phyloP scores from a whole-genome alignment of 2,797 vertebrate genomes.

The Helicolenus hilgendorfi region DNA sequence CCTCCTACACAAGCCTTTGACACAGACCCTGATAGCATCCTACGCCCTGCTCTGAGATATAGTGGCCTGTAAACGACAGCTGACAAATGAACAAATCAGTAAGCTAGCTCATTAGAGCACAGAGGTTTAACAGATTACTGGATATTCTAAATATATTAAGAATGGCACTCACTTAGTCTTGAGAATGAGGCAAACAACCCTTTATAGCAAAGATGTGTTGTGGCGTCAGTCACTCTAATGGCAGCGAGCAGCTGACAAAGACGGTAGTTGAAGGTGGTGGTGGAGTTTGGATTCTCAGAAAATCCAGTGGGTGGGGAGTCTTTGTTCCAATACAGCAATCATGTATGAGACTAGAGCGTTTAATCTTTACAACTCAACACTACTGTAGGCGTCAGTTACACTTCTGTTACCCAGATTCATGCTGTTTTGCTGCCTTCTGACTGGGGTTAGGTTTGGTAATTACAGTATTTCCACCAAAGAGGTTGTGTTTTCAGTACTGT shows the following conservation, averaged over 20 bases:
- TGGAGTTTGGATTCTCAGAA: background rate
- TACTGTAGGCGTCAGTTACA: background rate
- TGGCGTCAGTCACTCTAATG: background rate
- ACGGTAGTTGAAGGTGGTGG: background rate
- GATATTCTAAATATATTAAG: background rate
- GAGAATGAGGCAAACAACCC: background rate
- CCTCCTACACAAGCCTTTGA: background rate
- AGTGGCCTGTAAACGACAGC: background rate
- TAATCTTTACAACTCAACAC: background rate
- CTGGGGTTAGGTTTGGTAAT: background rate
- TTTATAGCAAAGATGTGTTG: background rate
- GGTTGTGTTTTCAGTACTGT: background rate
- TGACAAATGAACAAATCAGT: background rate
- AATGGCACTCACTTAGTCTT: background rate
- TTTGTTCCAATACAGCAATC: constrained; percentile 6
- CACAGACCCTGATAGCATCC: background rate
- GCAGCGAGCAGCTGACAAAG: background rate
- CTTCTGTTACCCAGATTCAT: background rate
- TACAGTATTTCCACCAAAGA: background rate
- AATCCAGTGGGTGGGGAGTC: background rate
- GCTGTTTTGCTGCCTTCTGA: background rate
- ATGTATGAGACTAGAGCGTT: background rate
- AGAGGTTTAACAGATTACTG: background rate
- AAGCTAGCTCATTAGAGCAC: background rate
- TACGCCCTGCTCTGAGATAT: background rate